Evolutionary conservation across 1,140 invertebrate species (phyloP).

Genomic region (Cydia amplana): DNA sequence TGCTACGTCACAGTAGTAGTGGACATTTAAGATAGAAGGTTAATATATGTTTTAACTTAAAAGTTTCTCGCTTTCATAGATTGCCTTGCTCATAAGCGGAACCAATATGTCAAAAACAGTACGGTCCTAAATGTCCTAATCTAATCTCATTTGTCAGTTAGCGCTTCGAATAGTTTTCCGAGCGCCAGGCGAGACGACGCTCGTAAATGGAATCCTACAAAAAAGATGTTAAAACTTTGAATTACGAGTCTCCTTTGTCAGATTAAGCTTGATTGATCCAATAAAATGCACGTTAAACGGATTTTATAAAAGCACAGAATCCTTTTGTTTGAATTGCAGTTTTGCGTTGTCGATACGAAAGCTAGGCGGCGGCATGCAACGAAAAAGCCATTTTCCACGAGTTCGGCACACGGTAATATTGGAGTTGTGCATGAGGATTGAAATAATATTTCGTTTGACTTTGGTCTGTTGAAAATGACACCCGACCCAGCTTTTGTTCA

Average conservation of each 20-base stretch:
- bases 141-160: not conserved
- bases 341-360: not conserved
- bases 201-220: not conserved
- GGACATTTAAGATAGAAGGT: too few relatives aligned
- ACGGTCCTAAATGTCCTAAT: not conserved
- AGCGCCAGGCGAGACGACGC: not conserved
- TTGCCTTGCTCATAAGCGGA: not conserved
- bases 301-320: not conserved
- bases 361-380: not conserved
- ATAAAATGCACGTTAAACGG: constrained; percentile 9
- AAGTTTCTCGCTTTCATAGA: too few relatives aligned
- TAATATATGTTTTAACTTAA: too few relatives aligned
- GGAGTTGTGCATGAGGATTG: constrained; percentile 2
- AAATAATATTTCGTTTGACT: not conserved
- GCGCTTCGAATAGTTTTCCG: not conserved
- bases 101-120: not conserved
- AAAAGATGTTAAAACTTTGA: constrained; percentile 11
- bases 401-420: not conserved
- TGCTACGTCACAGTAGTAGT: not conserved
- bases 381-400: constrained; percentile 1
- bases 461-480: constrained; percentile 3
- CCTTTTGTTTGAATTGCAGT: constrained; percentile 1
- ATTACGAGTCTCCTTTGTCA: constrained; percentile 5
- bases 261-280: constrained; percentile 6
- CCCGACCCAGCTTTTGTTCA: not conserved